Percentiles rank a stretch among this genome's conserved stretches.
phyloP scores from a whole-genome alignment of 2,888 invertebrate species.

The Tuta absoluta region DNA sequence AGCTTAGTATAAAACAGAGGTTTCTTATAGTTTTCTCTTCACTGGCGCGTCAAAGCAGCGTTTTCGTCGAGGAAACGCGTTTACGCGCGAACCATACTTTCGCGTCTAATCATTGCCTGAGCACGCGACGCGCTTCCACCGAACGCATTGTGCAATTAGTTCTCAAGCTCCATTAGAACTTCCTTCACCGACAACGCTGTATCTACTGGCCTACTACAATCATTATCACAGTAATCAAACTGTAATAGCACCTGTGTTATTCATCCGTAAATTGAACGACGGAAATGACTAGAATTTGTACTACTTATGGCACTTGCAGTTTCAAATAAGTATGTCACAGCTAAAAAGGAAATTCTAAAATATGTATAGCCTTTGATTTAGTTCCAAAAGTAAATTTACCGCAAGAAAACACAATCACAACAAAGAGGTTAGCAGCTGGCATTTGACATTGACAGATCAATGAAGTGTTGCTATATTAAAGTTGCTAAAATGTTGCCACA shows the following conservation, averaged over 20 bases:
- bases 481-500: too few relatives aligned
- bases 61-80: constrained; percentile 30
- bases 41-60: constrained; percentile 13
- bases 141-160: constrained; percentile 48
- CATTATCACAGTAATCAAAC: background rate
- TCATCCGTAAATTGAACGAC: background rate
- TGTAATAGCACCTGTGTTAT: background rate
- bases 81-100: constrained; percentile 39
- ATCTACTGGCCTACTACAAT: background rate
- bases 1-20: constrained; percentile 24
- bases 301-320: background rate
- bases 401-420: background rate
- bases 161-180: constrained; percentile 31
- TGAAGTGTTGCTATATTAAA: too few relatives aligned
- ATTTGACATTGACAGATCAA: too few relatives aligned
- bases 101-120: constrained; percentile 40
- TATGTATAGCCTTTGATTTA: background rate
- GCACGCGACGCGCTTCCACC: constrained; percentile 39
- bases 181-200: constrained; percentile 23
- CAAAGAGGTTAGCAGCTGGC: background rate
- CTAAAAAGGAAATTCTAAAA: background rate
- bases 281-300: background rate
- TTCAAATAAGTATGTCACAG: background rate
- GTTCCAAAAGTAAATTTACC: background rate
- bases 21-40: background rate